Evolutionary conservation across 1,140 invertebrate species (phyloP).

Genomic region (Mya arenaria): DNA sequence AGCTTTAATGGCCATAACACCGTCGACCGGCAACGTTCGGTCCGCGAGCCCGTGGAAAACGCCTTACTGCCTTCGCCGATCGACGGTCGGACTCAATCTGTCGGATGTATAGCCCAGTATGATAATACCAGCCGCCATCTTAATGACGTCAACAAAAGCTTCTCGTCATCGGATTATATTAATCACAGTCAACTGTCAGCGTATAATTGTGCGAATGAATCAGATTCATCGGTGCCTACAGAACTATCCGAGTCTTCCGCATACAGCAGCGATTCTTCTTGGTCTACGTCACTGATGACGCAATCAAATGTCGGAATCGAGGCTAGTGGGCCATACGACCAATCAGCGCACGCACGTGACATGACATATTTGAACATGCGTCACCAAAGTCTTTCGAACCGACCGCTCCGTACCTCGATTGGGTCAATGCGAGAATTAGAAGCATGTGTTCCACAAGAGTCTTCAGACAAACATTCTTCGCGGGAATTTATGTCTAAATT

Average conservation of each 20-base stretch:
- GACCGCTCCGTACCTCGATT: background rate
- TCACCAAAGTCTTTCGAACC: background rate
- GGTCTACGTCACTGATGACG: slow-evolving; percentile 16
- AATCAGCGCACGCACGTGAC: background rate
- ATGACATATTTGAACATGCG: background rate
- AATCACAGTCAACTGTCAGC: background rate
- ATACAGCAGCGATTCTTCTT: slow-evolving; percentile 30
- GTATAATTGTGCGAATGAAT: background rate
- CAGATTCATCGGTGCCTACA: background rate
- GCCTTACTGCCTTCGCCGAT: background rate
- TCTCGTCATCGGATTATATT: background rate
- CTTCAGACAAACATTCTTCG: background rate
- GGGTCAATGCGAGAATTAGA: background rate
- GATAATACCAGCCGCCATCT: background rate
- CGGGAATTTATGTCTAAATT: background rate
- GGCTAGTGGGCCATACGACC: slow-evolving; percentile 7
- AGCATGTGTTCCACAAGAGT: background rate
- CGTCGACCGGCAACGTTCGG: background rate
- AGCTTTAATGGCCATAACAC: slow-evolving; percentile 11
- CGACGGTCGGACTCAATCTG: background rate
- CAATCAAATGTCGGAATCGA: background rate
- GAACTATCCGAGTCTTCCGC: slow-evolving; percentile 20
- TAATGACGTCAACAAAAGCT: background rate
- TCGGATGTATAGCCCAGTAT: background rate
- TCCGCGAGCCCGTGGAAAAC: background rate